Conservation (phyloP, 2,797 vertebrate genomes). For the Carapus acus region DNA sequence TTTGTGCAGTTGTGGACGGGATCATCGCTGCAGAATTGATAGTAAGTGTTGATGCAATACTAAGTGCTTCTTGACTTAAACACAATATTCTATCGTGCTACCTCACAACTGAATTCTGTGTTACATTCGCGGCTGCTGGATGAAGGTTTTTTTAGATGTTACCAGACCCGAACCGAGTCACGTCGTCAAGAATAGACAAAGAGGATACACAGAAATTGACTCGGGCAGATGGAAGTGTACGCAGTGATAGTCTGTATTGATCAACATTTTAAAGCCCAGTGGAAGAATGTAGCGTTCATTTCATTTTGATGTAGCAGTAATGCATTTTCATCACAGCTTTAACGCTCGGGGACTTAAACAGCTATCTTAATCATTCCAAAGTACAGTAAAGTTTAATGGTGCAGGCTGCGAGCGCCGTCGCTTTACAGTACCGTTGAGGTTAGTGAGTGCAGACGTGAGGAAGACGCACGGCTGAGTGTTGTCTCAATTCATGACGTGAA, state of each 20-base stretch:
- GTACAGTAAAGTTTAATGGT: constrained; percentile 25
- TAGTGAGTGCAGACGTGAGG: background rate
- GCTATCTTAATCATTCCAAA: constrained; percentile 39
- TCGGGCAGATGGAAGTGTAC: constrained; percentile 19
- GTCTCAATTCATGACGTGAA: background rate
- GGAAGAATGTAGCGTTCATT: constrained; percentile 39
- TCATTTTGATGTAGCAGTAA: constrained; percentile 31
- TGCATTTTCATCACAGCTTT: constrained; percentile 49
- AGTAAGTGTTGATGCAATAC: constrained; percentile 76
- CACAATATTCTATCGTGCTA: no score
- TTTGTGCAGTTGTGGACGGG: constrained; percentile 87
- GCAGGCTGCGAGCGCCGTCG: constrained; percentile 9
- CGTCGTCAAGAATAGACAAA: constrained; percentile 4
- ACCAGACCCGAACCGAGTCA: constrained; percentile 40
- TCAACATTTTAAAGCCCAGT: constrained; percentile 33
- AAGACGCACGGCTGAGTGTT: background rate
- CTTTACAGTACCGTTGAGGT: constrained; percentile 11
- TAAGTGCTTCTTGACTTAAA: no score
- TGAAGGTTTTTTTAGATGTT: constrained; percentile 30
- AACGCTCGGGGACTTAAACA: constrained; percentile 32
- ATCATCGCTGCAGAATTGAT: constrained; percentile 89
- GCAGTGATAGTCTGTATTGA: constrained; percentile 37
- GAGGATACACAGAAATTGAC: constrained; percentile 25
- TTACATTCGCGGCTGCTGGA: no score
- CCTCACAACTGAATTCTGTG: background rate